Percentiles rank a stretch among this genome's conserved stretches.
These are phyloP conservation scores for Ceratotherium simum DNA, from an alignment of 2,113 vertebrate species.

Conservation along the genomic window DNA sequence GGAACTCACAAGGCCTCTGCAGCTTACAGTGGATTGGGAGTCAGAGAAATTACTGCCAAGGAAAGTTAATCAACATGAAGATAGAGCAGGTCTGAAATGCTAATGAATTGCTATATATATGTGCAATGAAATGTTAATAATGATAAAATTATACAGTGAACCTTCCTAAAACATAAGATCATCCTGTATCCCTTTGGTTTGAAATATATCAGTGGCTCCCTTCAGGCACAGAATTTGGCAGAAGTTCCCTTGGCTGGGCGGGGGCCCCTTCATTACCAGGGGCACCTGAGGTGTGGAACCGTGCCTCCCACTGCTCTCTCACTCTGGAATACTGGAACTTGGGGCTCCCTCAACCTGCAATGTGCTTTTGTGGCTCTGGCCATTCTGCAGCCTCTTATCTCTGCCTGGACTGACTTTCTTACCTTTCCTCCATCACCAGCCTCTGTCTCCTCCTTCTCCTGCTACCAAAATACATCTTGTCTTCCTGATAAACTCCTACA, in stretches of 20 bases:
- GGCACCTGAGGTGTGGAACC: neutral
- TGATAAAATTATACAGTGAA: accelerated
- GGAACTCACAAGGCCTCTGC: neutral
- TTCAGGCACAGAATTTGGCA: neutral
- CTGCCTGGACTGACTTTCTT: neutral
- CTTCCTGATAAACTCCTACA: neutral
- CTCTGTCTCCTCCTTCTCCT: neutral
- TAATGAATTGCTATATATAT: neutral
- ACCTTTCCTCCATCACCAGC: neutral
- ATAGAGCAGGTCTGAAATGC: neutral
- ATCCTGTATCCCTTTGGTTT: neutral
- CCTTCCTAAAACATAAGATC: neutral
- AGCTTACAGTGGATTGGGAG: neutral
- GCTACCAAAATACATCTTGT: neutral
- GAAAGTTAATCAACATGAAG: no score
- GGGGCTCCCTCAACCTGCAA: neutral
- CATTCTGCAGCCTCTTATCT: neutral
- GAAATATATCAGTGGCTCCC: neutral
- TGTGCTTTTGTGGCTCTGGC: neutral
- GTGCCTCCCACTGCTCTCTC: neutral
- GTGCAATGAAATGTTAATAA: neutral
- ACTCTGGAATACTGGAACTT: accelerated
- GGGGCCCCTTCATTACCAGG: neutral
- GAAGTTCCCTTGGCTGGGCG: neutral
- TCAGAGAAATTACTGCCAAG: neutral